Conservation (phyloP, 2,888 invertebrate species). For the Brachypalpus laphriformis region DNA sequence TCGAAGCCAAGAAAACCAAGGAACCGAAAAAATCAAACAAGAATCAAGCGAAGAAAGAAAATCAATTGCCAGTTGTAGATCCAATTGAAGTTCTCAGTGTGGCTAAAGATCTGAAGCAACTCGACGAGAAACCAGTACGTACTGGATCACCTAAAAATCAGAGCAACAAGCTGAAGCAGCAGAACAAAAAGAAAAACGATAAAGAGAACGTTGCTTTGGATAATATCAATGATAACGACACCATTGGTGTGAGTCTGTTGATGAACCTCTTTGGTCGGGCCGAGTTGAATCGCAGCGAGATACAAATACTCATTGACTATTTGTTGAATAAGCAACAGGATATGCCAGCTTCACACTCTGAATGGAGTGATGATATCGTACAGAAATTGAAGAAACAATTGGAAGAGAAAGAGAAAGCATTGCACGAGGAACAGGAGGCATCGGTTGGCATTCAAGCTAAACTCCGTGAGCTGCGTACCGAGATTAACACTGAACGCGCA, state of each 20-base stretch:
- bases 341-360: conserved; percentile 89
- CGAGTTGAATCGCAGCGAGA: conserved; percentile 92
- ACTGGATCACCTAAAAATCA: conserved; percentile 80
- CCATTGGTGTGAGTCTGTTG: conserved; percentile 87
- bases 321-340: conserved; percentile 94
- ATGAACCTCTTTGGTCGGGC: conserved; percentile 91
- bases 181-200: conserved; percentile 84
- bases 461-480: conserved; percentile 89
- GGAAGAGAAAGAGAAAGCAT: conserved; percentile 92
- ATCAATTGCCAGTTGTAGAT: conserved; percentile 42
- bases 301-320: conserved; percentile 94
- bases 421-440: conserved; percentile 90
- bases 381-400: conserved; percentile 94
- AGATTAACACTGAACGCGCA: conserved; percentile 81
- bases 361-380: conserved; percentile 95
- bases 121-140: conserved; percentile 76
- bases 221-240: conserved; percentile 87
- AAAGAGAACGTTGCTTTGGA: conserved; percentile 83
- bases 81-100: conserved; percentile 75
- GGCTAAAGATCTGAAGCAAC: conserved; percentile 78
- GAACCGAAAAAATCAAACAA: conserved; percentile 77
- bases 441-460: conserved; percentile 90
- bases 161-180: conserved; percentile 76
- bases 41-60: conserved; percentile 76
- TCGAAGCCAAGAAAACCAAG: conserved; percentile 76